Evolutionary conservation across 1,140 invertebrate species (phyloP).

Genomic region (Myzus persicae): DNA sequence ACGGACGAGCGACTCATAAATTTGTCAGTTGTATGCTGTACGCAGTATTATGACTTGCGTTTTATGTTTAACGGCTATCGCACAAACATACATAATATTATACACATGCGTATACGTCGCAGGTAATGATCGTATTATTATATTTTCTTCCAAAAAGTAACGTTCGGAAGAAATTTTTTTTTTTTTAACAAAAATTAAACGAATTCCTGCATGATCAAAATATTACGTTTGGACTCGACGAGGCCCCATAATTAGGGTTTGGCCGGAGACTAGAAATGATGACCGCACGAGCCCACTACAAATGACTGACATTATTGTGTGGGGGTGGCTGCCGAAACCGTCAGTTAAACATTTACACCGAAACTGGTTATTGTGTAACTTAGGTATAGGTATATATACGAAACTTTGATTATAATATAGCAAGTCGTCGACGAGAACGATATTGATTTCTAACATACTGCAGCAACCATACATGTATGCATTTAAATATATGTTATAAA

Average conservation of each 20-base stretch:
- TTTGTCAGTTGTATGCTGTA: neutral
- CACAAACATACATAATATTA: neutral
- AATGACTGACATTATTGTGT: neutral
- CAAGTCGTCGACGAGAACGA: neutral
- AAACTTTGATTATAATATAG: neutral
- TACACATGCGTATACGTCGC: neutral
- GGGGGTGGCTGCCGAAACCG: neutral
- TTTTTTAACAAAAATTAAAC: neutral
- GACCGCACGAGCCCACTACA: neutral
- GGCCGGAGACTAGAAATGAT: neutral
- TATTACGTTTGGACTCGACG: neutral
- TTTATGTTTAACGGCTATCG: slow-evolving; percentile 11
- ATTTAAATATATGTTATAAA: too few species aligned
- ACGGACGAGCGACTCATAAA: neutral
- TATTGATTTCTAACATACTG: neutral
- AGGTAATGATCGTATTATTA: neutral
- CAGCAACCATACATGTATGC: neutral
- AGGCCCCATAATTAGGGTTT: slow-evolving; percentile 2
- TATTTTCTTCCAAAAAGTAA: neutral
- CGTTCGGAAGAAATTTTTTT: neutral
- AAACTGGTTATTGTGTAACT: slow-evolving; percentile 4
- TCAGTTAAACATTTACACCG: neutral
- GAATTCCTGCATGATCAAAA: neutral
- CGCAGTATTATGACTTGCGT: neutral
- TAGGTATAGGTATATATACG: neutral